These are phyloP conservation scores for Rostratula benghalensis DNA, from an alignment of 2,113 vertebrate genomes.

Conservation along the genomic window DNA sequence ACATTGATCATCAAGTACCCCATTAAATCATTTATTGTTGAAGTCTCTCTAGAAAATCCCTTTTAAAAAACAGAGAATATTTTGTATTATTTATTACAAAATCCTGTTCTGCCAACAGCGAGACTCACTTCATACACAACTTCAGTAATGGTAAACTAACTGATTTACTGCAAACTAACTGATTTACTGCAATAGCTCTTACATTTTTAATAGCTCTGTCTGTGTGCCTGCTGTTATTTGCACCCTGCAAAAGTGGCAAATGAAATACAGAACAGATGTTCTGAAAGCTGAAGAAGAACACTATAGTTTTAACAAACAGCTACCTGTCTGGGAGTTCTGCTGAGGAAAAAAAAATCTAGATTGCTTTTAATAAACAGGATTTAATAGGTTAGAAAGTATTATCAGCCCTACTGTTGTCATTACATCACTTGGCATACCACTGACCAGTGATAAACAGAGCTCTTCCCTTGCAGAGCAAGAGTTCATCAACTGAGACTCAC, in stretches of 20 bases:
- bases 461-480: neutral
- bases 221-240: conserved; percentile 51
- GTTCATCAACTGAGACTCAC: neutral
- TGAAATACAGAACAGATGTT: conserved; percentile 47
- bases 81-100: conserved; percentile 65
- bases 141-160: conserved; percentile 63
- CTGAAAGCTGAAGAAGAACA: conserved; percentile 13
- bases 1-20: neutral
- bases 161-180: conserved; percentile 65
- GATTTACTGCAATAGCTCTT: conserved; percentile 63
- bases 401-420: neutral
- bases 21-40: conserved; percentile 57
- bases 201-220: conserved; percentile 67
- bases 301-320: neutral
- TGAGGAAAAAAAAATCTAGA: neutral
- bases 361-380: neutral
- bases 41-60: conserved; percentile 36
- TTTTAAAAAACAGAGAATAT: conserved; percentile 39
- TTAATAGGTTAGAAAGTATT: neutral
- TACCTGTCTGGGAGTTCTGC: neutral
- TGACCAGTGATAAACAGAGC: neutral
- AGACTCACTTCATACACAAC: conserved; percentile 22
- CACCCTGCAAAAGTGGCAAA: conserved; percentile 15
- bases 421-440: neutral
- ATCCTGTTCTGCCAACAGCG: conserved; percentile 42